phyloP scores from a whole-genome alignment of 2,888 invertebrate species.

The Cheilosia scutellata region DNA sequence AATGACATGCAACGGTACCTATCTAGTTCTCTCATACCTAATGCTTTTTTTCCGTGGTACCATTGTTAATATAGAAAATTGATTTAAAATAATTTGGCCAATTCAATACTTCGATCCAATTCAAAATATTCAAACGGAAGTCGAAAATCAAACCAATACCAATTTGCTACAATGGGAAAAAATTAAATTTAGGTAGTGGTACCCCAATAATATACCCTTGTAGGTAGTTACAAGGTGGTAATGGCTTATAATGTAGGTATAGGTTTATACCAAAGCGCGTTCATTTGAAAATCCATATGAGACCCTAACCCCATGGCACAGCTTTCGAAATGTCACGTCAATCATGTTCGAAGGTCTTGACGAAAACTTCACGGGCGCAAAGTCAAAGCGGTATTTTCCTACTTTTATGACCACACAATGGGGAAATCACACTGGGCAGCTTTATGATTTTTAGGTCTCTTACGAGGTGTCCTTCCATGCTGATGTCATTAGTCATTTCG shows the following conservation, averaged over 20 bases:
- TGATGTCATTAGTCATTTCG: constrained; percentile 63
- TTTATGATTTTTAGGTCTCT: constrained; percentile 44
- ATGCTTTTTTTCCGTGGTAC: background rate
- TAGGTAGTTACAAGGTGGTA: background rate
- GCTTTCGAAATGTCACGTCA: constrained; percentile 34
- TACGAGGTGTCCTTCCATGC: constrained; percentile 42
- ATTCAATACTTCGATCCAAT: too few relatives aligned
- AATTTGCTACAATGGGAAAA: too few relatives aligned
- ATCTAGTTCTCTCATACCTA: background rate
- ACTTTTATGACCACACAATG: constrained; percentile 39
- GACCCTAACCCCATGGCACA: background rate
- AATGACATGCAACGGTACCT: background rate
- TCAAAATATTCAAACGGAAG: too few relatives aligned
- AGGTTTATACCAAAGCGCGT: background rate
- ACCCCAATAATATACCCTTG: background rate
- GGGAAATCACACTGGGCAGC: constrained; percentile 45
- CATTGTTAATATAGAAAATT: background rate
- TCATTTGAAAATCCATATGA: constrained; percentile 15
- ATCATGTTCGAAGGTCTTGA: constrained; percentile 32
- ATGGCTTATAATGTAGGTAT: background rate
- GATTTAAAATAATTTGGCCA: too few relatives aligned
- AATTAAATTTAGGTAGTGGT: background rate
- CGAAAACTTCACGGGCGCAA: background rate
- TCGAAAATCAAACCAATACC: too few relatives aligned
- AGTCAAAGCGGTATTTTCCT: constrained; percentile 25